Evolutionary conservation across 2,113 vertebrate genomes (phyloP), one percentile per base, ranked within the genome.

Genomic region (Prochilodus magdalenae): DNA sequence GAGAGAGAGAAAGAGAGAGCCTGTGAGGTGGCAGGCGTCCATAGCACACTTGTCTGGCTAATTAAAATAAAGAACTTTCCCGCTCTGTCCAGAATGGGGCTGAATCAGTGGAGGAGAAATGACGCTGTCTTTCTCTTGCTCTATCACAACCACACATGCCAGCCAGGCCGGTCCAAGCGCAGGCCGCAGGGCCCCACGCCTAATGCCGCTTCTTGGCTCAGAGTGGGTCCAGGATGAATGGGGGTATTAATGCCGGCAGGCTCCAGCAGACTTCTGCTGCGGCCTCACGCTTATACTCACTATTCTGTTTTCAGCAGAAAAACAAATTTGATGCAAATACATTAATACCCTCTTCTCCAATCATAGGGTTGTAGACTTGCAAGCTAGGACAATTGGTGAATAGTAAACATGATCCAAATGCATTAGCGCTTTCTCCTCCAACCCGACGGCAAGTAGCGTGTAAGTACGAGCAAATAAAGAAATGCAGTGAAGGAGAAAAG

Each of bases 11-110:
- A n/a, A 47, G 67, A 67, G 27, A 71, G 77, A 22, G 65, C 77
- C 59, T 57, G 67, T 49, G 75, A 65, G 88, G 83, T 87, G 80
- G 74, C 83, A 66, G 84, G 83, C 86, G 85, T 81, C 78, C 85
- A 76, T 80, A 75, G 73, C 82, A 75, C 84, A 80, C 87, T 84
- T 86, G 87, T 87, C 79, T 81, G 57, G 86, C 83, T 88, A 86
- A 87, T 90, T 82, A 85, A 87, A 86, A 85, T 81, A 73, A 85
- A 86, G 83, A 84, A 85, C 74, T 81, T 84, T 57, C 57, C 57
- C 10, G 33, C 78, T 77, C 36, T 15, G 72, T 78, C 75, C 82
- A 73, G 79, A 69, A 60, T 60, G 66, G 66, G 33, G 33, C 20
- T 40, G 59, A 79, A 67, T 85, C 77, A 80, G 81, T 77, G 80